A percentile compares a stretch with the other conserved stretches of the same genome.
Evolutionary conservation across 1,140 invertebrate species (phyloP).

Genomic region (Tetramorium parvispinum): DNA sequence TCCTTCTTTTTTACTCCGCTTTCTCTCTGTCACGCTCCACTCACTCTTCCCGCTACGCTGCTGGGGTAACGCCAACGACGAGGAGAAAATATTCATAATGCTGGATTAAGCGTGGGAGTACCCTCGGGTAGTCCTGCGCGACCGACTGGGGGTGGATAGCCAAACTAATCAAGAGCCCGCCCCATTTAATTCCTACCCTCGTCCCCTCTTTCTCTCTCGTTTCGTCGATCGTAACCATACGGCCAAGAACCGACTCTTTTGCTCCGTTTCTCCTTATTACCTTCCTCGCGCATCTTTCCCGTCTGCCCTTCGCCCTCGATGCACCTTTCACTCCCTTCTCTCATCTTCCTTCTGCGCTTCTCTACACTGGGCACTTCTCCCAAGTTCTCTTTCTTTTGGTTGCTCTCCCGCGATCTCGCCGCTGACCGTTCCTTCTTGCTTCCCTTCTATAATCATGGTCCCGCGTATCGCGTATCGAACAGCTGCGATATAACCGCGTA

Average conservation of each 20-base stretch:
- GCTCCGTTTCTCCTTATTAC: conserved; percentile 64
- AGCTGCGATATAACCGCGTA: conserved; percentile 46
- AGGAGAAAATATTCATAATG: conserved; percentile 81
- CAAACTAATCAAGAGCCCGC: conserved; percentile 79
- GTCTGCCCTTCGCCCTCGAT: not conserved
- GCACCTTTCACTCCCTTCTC: conserved; percentile 4
- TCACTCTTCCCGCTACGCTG: conserved; percentile 8
- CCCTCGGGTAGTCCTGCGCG: conserved; percentile 36
- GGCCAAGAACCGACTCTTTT: conserved; percentile 44
- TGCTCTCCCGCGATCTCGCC: not conserved
- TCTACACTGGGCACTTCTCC: not conserved
- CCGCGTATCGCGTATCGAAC: conserved; percentile 54
- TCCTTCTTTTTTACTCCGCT: not conserved
- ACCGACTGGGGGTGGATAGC: conserved; percentile 66
- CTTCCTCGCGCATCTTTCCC: conserved; percentile 33
- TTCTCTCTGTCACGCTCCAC: not conserved
- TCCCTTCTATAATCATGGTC: conserved; percentile 60
- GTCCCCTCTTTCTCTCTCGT: conserved; percentile 39
- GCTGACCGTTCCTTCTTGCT: conserved; percentile 1
- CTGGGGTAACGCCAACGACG: conserved; percentile 49
- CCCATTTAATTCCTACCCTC: conserved; percentile 79
- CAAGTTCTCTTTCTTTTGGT: conserved; percentile 29
- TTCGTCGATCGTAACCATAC: conserved; percentile 29
- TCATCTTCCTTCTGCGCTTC: not conserved
- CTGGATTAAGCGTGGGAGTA: conserved; percentile 77